Base-by-base conservation (phyloP, 2,888 invertebrate species). In the Ichneumon xanthorius region DNA sequence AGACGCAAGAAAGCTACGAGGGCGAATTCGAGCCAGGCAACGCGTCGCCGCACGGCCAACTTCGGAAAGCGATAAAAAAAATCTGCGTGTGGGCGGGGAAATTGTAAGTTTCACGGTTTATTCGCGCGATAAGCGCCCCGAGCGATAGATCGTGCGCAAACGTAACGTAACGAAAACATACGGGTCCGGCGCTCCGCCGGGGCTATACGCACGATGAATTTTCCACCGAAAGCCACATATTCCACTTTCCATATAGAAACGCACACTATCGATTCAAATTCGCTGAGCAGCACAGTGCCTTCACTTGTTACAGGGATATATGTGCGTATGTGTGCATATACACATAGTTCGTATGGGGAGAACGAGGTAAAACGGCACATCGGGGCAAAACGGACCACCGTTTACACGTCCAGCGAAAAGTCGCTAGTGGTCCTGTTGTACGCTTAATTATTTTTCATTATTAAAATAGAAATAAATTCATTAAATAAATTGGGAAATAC, bases 161-260 rank as follows among this genome's bases (percentile, higher is more conserved):
- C 78, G 30, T 16, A 26, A 70, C 71, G 77, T 85, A 83, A 86
- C 81, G 81, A 86, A 80, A 86, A 85, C 82, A 67, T 80, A 86
- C 70, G 80, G 75, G 79, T 48, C 79, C 68, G 19, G n/a, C 9
- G 80, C 65, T 85, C 33, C 76, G 45, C 45, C 67, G 67, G n/a
- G 48, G 81, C 73, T 82, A 82, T 85, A 88, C 86, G 84, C 65
- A 78, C 58, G 53, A 72, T 76, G 81, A 67, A 72, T 80, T 85
- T 50, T 50, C 11, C 22, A 58, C 85, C 22, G 50, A 80, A 80
- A 78, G 58, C 80, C 73, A 85, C 85, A 85, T 82, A 82, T 85
- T 82, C 79, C 70, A 82, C 82, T 82, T 84, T 67, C 55, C 71
- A 71, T 16, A 61, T 50, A n/a, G 22, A 53, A 75, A 71, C 67